Evolutionary conservation across 2,888 invertebrate species (phyloP).

Genomic region (Tinea semifulvella): DNA sequence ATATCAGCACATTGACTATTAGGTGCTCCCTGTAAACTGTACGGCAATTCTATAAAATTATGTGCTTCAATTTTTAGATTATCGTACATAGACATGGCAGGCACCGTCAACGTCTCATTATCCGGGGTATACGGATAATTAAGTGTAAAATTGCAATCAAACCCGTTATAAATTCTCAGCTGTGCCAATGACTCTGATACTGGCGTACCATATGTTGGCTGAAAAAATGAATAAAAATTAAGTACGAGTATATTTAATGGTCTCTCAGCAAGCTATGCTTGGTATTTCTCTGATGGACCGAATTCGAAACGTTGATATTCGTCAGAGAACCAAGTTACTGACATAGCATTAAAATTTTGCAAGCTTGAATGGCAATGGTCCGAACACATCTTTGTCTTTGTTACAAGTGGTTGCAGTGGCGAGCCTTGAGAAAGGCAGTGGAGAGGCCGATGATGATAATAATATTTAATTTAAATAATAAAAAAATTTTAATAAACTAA

Average conservation of each 20-base stretch:
- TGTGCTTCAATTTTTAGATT: constrained; percentile 39
- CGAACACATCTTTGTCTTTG: too few relatives aligned
- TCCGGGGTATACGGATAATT: constrained; percentile 22
- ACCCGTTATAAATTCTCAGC: constrained; percentile 75
- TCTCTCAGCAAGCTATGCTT: too few relatives aligned
- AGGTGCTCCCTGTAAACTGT: constrained; percentile 36
- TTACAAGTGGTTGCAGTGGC: too few relatives aligned
- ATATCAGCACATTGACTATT: constrained; percentile 30
- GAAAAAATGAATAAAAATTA: constrained; percentile 18
- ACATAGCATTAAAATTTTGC: too few relatives aligned
- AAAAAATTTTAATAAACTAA: too few relatives aligned
- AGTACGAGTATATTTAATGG: background rate
- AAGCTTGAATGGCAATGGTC: too few relatives aligned
- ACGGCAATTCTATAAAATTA: constrained; percentile 32
- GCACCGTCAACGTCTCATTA: constrained; percentile 26
- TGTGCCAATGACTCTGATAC: constrained; percentile 70
- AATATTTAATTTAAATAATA: background rate
- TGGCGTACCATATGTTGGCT: constrained; percentile 68
- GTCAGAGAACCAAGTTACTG: too few relatives aligned
- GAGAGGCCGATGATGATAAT: too few relatives aligned
- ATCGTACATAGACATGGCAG: constrained; percentile 47
- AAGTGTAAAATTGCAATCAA: constrained; percentile 62
- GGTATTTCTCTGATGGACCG: too few relatives aligned
- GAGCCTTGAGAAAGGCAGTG: too few relatives aligned
- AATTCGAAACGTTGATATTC: too few relatives aligned